phyloP scores from a whole-genome alignment of 2,113 vertebrate species.

The Phaethornis superciliosus region DNA sequence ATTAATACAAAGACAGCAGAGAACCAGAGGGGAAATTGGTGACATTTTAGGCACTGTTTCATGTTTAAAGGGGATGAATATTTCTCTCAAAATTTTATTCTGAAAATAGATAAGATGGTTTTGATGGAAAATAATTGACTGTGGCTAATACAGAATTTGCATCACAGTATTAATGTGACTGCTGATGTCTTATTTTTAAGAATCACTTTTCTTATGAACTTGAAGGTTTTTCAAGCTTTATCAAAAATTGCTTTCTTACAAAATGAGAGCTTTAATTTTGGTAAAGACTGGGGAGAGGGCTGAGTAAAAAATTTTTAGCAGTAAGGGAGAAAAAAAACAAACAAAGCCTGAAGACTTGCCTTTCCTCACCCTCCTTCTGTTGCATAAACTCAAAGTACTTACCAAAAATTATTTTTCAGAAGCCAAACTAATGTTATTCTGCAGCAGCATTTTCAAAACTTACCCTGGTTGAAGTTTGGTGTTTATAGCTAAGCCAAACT shows the following conservation, averaged over 20 bases:
- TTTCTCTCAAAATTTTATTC: neutral
- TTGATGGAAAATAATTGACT: neutral
- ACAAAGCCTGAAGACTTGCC: neutral
- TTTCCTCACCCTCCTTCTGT: neutral
- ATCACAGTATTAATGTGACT: neutral
- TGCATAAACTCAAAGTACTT: neutral
- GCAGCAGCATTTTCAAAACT: neutral
- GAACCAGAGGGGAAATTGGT: neutral
- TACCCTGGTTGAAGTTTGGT: neutral
- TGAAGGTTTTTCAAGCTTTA: neutral
- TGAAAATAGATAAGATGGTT: neutral
- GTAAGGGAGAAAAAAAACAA: neutral
- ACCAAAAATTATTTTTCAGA: conserved; percentile 20
- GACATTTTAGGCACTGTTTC: neutral
- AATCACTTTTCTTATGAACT: neutral
- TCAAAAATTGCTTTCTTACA: neutral
- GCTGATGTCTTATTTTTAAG: neutral
- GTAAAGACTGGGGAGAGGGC: neutral
- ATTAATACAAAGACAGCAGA: neutral
- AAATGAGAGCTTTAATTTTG: neutral
- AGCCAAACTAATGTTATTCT: neutral
- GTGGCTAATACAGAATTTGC: neutral
- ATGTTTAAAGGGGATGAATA: neutral
- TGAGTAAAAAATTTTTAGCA: neutral
- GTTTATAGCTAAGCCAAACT: conserved; percentile 32